Percentiles rank a stretch among this genome's conserved stretches.
phyloP scores from a whole-genome alignment of 2,888 invertebrate genomes.

The Physocephala rufipes region DNA sequence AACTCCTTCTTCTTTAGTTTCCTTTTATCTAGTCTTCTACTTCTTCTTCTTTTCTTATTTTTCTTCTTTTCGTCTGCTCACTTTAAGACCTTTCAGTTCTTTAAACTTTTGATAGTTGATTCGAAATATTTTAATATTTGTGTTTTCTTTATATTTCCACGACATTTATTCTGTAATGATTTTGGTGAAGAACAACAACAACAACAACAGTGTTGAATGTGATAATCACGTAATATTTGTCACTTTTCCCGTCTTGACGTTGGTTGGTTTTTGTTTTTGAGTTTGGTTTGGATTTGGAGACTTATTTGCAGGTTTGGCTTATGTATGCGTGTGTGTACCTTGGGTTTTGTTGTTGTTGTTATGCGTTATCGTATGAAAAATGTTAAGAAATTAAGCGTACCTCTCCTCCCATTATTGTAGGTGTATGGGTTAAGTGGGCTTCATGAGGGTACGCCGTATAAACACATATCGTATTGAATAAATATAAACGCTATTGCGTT shows the following conservation, averaged over 20 bases:
- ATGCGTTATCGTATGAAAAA: background rate
- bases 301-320: background rate
- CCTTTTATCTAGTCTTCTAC: background rate
- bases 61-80: background rate
- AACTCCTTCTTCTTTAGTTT: background rate
- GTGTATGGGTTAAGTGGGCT: background rate
- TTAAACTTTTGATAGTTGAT: background rate
- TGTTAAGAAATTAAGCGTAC: too few relatives aligned
- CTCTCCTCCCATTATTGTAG: background rate
- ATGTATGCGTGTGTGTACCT: background rate
- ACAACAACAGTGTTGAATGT: constrained; percentile 8
- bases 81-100: background rate
- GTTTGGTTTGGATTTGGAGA: background rate
- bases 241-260: constrained; percentile 32
- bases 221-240: constrained; percentile 33
- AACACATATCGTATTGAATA: too few relatives aligned
- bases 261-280: background rate
- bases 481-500: too few relatives aligned
- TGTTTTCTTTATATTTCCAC: background rate
- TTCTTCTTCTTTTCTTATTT: background rate
- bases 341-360: background rate
- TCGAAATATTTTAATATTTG: background rate
- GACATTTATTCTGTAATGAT: background rate
- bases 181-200: constrained; percentile 15
- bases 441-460: background rate